Base-by-base conservation (phyloP, 2,797 vertebrate genomes). In the Diplodus puntazzo region DNA sequence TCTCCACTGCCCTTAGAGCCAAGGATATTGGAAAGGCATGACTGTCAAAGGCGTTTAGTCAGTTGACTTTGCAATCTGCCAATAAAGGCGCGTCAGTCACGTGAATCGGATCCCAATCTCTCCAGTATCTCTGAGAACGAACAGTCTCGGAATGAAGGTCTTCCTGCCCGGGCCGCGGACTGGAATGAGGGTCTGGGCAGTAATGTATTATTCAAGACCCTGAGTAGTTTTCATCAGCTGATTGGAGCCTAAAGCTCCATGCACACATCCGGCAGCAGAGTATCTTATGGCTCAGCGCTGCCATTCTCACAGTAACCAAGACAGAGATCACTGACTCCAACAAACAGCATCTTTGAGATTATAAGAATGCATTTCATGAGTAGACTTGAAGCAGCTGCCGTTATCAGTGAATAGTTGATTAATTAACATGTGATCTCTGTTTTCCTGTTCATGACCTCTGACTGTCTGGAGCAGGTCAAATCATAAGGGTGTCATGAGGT, bases 361-460 rank as follows among this genome's bases (percentile, higher is more conserved):
- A 69, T 73, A 39, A 55, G 65, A 59, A 18, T 45, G 48, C n/a
- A 20, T 54, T 65, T 58, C 66, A 61, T 48, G n/a, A 59, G 48
- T 11, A 14, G 70, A 59, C 30, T 52, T 70, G 60, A 70, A 66
- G 30, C 12, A 48, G 34, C 27, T 16, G 73, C 71, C 75, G 43
- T 82, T 85, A 73, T 87, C 60, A 59, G 45, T 27, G 13, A 54
- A 39, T 65, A 73, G 67, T 79, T 65, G 76, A 69, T 79, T 79
- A 62, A 87, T 91, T 84, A 70, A 82, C 88, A 88, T 91, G 68
- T 83, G 81, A 87, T 88, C 60, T 54, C 14, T 27, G 21, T 49
- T 84, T 79, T 78, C 39, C 64, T 61, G 71, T 69, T 79, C 59
- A 27, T 69, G 69, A 80, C 43, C 79, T 27, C 46, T 67, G 71